Conservation (phyloP, 2,113 vertebrate species). For the Salvelinus alpinus region DNA sequence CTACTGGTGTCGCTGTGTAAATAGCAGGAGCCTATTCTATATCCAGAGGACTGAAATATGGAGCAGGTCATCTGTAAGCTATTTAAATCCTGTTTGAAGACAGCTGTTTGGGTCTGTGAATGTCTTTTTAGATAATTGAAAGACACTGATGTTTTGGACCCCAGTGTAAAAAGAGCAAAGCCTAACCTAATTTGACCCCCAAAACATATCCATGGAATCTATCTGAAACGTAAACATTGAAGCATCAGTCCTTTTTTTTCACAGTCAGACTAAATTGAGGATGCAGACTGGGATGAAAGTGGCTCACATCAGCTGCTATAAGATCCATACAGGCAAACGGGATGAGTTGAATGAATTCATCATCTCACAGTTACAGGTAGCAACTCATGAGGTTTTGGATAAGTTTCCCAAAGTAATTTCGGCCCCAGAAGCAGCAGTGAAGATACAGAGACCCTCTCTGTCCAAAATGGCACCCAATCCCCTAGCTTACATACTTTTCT, state of each 20-base stretch:
- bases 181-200: no score
- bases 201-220: neutral
- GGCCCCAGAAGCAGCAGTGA: neutral
- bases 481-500: no score
- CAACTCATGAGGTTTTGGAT: neutral
- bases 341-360: neutral
- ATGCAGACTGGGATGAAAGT: neutral
- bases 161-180: no score
- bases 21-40: neutral
- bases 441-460: no score
- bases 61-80: neutral
- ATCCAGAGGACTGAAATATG: neutral
- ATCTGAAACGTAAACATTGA: neutral
- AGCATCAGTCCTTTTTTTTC: neutral
- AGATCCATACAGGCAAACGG: neutral
- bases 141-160: neutral
- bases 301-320: neutral
- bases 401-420: conserved; percentile 3
- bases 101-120: neutral
- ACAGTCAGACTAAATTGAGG: neutral
- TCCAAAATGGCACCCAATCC: neutral
- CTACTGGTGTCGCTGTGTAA: conserved; percentile 27
- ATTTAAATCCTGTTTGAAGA: neutral
- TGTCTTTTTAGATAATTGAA: neutral
- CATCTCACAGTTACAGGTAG: neutral